A percentile compares a stretch with the other conserved stretches of the same genome.
Evolutionary conservation across 2,113 vertebrate species (phyloP).

Genomic region (Oncorhynchus nerka): DNA sequence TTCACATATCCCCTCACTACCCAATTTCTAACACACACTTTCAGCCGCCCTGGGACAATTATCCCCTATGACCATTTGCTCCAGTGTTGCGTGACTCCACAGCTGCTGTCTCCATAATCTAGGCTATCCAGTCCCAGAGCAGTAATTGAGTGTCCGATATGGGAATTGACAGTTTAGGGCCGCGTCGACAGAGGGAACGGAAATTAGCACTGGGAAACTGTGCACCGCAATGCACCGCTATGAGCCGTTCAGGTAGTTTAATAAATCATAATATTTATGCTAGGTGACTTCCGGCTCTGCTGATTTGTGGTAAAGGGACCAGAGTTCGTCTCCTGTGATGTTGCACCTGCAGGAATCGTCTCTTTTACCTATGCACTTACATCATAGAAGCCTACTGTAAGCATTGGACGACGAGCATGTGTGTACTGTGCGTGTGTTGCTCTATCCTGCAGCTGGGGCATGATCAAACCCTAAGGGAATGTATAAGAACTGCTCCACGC

Average conservation of each 20-base stretch:
- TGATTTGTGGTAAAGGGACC: conserved; percentile 21
- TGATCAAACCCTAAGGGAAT: conserved; percentile 43
- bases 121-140: conserved; percentile 45
- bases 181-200: conserved; percentile 25
- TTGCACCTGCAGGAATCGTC: conserved; percentile 45
- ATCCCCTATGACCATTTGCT: conserved; percentile 26
- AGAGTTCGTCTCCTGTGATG: conserved; percentile 38
- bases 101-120: conserved; percentile 59
- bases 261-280: conserved; percentile 40
- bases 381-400: background rate
- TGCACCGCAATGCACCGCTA: background rate
- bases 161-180: conserved; percentile 44
- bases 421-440: conserved; percentile 21
- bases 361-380: conserved; percentile 18
- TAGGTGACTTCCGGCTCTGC: conserved; percentile 33
- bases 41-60: conserved; percentile 27
- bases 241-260: conserved; percentile 26
- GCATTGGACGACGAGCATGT: conserved; percentile 20
- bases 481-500: conserved; percentile 45
- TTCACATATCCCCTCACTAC: background rate
- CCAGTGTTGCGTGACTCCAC: conserved; percentile 50
- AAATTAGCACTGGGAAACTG: conserved; percentile 25
- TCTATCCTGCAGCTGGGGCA: conserved; percentile 21
- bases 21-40: conserved; percentile 28
- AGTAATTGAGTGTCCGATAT: conserved; percentile 36